Conservation (phyloP, 2,797 vertebrate species). For the Cephalopachus bancanus region DNA sequence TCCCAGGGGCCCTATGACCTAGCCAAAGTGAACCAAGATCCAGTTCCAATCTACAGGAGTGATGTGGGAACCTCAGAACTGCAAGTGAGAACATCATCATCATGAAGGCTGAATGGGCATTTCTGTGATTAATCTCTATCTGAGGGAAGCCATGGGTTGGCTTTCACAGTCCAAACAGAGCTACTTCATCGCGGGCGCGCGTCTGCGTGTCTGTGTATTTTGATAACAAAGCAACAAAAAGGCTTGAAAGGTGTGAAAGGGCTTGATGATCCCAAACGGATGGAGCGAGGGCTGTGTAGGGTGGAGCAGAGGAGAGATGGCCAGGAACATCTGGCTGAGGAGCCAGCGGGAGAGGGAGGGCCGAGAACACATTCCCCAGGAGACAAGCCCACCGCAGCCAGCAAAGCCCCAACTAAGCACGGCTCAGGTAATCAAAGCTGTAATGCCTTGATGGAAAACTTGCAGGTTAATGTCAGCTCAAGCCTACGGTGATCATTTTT, state of each 20-base stretch:
- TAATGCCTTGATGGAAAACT: conserved; percentile 26
- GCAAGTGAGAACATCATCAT: background rate
- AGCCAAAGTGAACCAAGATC: background rate
- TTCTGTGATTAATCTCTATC: conserved; percentile 71
- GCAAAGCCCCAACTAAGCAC: conserved; percentile 56
- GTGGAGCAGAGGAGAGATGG: fast-evolving
- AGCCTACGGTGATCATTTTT: conserved; percentile 65
- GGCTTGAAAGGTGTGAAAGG: background rate
- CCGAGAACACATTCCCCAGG: background rate
- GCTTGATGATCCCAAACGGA: background rate
- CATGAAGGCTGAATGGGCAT: conserved; percentile 64
- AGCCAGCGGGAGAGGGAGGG: background rate
- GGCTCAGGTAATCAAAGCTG: conserved; percentile 23
- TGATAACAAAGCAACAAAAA: background rate
- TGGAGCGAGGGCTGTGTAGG: background rate
- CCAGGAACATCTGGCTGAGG: background rate
- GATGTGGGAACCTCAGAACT: background rate
- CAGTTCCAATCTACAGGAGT: background rate
- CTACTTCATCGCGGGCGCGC: background rate
- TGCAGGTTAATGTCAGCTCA: conserved; percentile 61
- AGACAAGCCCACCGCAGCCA: background rate
- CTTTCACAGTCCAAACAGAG: conserved; percentile 54
- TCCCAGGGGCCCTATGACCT: background rate
- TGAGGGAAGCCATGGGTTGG: conserved; percentile 44
- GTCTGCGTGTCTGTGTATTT: background rate